phyloP scores from a whole-genome alignment of 2,113 vertebrate genomes.

The Equus quagga region DNA sequence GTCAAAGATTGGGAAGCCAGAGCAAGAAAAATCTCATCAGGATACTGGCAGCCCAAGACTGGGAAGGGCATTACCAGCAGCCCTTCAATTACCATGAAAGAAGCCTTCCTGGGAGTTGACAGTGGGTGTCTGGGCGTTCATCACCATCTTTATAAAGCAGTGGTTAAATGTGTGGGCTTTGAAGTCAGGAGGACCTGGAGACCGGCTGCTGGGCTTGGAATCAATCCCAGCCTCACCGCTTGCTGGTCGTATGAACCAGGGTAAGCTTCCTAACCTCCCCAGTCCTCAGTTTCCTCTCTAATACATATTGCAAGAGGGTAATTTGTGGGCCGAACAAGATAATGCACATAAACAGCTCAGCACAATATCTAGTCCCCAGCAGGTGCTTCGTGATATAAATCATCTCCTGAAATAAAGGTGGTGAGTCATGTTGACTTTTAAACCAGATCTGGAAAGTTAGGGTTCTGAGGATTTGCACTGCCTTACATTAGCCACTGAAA shows the following conservation, averaged over 20 bases:
- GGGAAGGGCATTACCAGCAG: not conserved
- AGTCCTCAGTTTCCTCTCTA: not conserved
- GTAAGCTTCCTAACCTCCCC: not conserved
- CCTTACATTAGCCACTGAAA: not conserved
- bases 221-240: not conserved
- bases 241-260: not conserved
- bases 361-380: not conserved
- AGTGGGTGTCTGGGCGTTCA: conserved; percentile 40
- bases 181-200: conserved; percentile 55
- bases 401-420: not conserved
- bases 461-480: not conserved
- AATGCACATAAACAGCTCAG: not conserved
- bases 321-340: not conserved
- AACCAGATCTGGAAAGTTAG: not conserved
- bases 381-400: not conserved
- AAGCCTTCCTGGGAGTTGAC: not conserved
- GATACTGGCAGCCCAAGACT: not conserved
- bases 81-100: conserved; percentile 51
- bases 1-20: conserved; percentile 37
- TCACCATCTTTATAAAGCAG: not conserved
- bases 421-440: not conserved
- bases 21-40: not conserved
- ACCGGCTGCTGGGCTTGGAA: not conserved
- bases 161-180: conserved; percentile 54
- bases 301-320: not conserved